Conservation (phyloP, 2,888 invertebrate species). For the Coleophora deauratella region DNA sequence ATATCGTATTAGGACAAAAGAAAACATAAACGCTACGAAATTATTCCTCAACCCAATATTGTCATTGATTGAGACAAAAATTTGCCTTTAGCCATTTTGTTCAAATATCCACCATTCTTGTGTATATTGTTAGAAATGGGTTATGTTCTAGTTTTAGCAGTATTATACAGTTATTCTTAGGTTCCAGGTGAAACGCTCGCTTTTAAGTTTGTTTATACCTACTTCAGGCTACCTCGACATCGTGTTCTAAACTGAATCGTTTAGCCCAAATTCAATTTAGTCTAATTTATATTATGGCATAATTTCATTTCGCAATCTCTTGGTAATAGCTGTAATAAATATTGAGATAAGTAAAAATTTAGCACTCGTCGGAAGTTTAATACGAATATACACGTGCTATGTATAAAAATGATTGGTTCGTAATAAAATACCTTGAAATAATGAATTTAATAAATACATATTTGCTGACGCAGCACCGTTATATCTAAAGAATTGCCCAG, state of each 20-base stretch:
- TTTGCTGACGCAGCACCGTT: too few relatives aligned
- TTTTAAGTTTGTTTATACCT: slow-evolving; percentile 33
- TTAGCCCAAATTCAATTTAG: slow-evolving; percentile 10
- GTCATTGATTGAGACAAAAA: too few relatives aligned
- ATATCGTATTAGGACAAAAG: too few relatives aligned
- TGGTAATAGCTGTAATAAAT: slow-evolving; percentile 14
- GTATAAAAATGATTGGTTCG: slow-evolving; percentile 19
- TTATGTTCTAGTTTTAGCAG: slow-evolving; percentile 54
- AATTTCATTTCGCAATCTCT: slow-evolving; percentile 6
- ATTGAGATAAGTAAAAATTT: slow-evolving; percentile 16
- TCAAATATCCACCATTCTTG: neutral
- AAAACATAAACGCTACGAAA: too few relatives aligned
- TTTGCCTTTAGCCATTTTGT: neutral
- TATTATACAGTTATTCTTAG: slow-evolving; percentile 52
- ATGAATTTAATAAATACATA: slow-evolving; percentile 20
- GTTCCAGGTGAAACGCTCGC: slow-evolving; percentile 28
- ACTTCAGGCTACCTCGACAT: slow-evolving; percentile 57
- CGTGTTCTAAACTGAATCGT: slow-evolving; percentile 33
- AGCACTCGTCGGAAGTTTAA: slow-evolving; percentile 29
- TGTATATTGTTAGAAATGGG: slow-evolving; percentile 13
- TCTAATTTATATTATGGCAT: neutral
- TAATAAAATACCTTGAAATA: too few relatives aligned
- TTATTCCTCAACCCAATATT: too few relatives aligned
- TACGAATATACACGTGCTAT: slow-evolving; percentile 29
- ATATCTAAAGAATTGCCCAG: too few relatives aligned